These are phyloP conservation scores for Rhynchotus rufescens DNA, from an alignment of 2,797 vertebrate genomes.

Conservation along the genomic window DNA sequence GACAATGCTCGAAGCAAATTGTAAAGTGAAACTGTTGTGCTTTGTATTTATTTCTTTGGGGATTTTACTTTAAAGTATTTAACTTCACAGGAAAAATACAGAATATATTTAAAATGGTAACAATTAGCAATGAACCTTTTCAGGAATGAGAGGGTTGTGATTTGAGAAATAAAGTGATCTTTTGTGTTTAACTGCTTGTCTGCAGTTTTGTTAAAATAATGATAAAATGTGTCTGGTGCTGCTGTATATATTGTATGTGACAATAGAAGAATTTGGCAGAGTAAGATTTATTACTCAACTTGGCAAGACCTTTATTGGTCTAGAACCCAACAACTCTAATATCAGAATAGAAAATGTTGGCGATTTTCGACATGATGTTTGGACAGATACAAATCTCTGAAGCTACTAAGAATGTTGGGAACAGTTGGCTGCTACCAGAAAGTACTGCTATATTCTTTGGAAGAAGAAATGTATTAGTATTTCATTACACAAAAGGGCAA, in stretches of 20 bases:
- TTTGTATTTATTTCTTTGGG: slow-evolving; percentile 49
- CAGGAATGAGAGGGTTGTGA: slow-evolving; percentile 10
- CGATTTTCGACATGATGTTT: background rate
- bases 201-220: background rate
- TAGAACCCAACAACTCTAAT: background rate
- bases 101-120: slow-evolving; percentile 26
- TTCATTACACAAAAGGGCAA: background rate
- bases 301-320: background rate
- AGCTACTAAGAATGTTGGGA: background rate
- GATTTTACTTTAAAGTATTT: slow-evolving; percentile 51
- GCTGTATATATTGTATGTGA: background rate
- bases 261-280: background rate
- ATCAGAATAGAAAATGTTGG: background rate
- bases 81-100: slow-evolving; percentile 16
- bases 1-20: slow-evolving; percentile 39
- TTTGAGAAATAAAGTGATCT: slow-evolving; percentile 53
- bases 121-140: slow-evolving; percentile 6
- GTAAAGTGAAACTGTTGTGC: slow-evolving; percentile 17
- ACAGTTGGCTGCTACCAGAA: background rate
- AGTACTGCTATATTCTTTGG: background rate
- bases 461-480: background rate
- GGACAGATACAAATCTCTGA: background rate
- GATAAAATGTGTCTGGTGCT: background rate
- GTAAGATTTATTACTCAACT: background rate
- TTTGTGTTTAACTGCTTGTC: slow-evolving; percentile 41